A percentile compares a stretch with the other conserved stretches of the same genome.
Conservation (phyloP, 2,888 invertebrate species). For the Acanthosoma haemorrhoidale region DNA sequence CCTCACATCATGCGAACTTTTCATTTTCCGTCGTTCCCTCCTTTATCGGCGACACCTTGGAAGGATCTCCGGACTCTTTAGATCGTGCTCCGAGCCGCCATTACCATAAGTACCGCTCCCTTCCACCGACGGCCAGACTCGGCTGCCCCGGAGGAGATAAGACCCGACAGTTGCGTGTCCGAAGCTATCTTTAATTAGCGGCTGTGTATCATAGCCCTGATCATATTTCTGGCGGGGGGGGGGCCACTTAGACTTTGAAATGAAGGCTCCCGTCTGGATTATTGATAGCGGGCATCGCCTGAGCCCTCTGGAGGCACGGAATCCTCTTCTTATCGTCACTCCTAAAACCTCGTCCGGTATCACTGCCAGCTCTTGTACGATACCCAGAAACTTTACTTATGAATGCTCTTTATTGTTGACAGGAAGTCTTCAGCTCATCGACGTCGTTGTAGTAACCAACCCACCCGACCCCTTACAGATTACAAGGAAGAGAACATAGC, state of each 20-base stretch:
- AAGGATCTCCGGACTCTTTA: background rate
- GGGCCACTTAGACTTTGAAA: slow-evolving; percentile 24
- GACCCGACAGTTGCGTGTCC: background rate
- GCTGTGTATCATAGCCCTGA: background rate
- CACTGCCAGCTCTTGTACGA: too few relatives aligned
- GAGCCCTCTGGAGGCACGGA: background rate
- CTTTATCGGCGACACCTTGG: background rate
- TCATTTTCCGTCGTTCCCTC: background rate
- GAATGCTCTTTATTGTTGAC: too few relatives aligned
- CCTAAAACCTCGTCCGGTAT: too few relatives aligned
- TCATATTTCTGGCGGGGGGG: too few relatives aligned
- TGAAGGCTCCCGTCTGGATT: background rate
- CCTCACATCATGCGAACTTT: background rate
- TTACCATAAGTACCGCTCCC: slow-evolving; percentile 3
- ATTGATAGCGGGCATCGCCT: slow-evolving; percentile 20
- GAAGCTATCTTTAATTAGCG: background rate
- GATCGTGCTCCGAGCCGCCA: background rate
- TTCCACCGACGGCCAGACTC: background rate
- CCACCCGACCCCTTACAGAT: too few relatives aligned
- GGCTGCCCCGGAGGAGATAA: background rate
- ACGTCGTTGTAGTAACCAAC: too few relatives aligned
- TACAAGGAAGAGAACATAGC: too few relatives aligned
- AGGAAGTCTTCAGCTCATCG: too few relatives aligned
- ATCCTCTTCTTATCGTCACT: slow-evolving; percentile 14
- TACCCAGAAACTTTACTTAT: background rate